Evolutionary conservation across 1,140 invertebrate genomes (phyloP).

Genomic region (Lepeophtheirus salmonis): DNA sequence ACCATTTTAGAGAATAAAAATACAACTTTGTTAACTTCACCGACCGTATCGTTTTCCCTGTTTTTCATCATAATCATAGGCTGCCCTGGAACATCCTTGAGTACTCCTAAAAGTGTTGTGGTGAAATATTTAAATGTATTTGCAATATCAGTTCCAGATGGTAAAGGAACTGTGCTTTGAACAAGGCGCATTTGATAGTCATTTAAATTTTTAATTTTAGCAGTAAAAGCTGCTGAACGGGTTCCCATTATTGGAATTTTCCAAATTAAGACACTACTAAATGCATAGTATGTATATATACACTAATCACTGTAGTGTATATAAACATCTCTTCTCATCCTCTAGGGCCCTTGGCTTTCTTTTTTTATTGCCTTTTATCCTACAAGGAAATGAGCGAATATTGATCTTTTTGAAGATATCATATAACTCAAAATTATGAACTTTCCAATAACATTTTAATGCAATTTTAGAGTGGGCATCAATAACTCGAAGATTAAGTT

Average conservation of each 20-base stretch:
- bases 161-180: slow-evolving; percentile 71
- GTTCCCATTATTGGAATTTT: slow-evolving; percentile 18
- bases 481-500: too few species aligned
- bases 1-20: neutral
- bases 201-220: slow-evolving; percentile 86
- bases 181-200: slow-evolving; percentile 82
- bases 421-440: too few species aligned
- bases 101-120: slow-evolving; percentile 74
- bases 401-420: too few species aligned
- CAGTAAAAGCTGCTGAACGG: slow-evolving; percentile 40
- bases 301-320: too few species aligned
- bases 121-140: slow-evolving; percentile 92
- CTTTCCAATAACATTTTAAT: too few species aligned
- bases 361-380: neutral
- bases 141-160: slow-evolving; percentile 82
- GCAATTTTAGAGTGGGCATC: too few species aligned
- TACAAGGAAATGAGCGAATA: too few species aligned
- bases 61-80: slow-evolving; percentile 71
- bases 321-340: neutral
- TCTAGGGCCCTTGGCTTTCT: neutral
- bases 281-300: too few species aligned
- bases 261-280: too few species aligned
- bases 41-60: slow-evolving; percentile 51
- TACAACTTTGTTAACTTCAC: neutral
- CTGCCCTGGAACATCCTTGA: slow-evolving; percentile 82